Evolutionary conservation across 2,888 invertebrate genomes (phyloP), one percentile per base, ranked within the genome.

Genomic region (Cephus spinipes): DNA sequence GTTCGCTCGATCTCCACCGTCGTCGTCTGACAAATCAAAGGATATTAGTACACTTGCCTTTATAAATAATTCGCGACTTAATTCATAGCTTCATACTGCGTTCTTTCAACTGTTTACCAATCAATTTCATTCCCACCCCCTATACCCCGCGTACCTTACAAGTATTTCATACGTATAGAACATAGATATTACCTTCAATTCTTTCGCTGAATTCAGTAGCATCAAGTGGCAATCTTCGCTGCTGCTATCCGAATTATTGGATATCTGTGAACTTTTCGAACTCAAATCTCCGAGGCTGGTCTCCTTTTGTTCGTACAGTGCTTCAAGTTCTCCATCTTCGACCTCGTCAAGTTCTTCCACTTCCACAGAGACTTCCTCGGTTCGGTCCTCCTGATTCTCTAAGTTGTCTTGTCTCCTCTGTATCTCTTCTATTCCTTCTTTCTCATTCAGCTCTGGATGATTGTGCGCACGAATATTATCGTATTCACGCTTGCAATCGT

Each of bases 1-100:
- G 97, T 98, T 83, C 98, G 94, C 92, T 98, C 98, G 84, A 98
- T 96, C 91, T 97, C 97, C 4, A 95, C 94, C 12, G 94, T 91
- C 78, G 92, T 91, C 69, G 92, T 90, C 86, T 92, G 85, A 36
- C 23, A 1, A 85, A 78, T 82, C 83, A 71, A 23, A 76, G 9
- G 12, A 68, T 1, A 55, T 31, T 31, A 31, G 31, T 12, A 12
- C 6, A 33, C n/a, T 23, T 74, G 73, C 31, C 32, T 30, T 36
- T 69, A 68, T 78, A 2, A 12, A 55, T 23, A 0, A 1, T 15
- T 55, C 9, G 23, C 23, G 15, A 6, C 4, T 40, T 40, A 1
- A 40, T 40, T 15, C 4, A 0, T 40, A 15, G 40, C 40, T 40
- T 15, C 40, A 2, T 40, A 1, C 15, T 15, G 1, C 15, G 40